A percentile compares a stretch with the other conserved stretches of the same genome.
Conservation (phyloP, 2,113 vertebrate species). For the Columba janthina region DNA sequence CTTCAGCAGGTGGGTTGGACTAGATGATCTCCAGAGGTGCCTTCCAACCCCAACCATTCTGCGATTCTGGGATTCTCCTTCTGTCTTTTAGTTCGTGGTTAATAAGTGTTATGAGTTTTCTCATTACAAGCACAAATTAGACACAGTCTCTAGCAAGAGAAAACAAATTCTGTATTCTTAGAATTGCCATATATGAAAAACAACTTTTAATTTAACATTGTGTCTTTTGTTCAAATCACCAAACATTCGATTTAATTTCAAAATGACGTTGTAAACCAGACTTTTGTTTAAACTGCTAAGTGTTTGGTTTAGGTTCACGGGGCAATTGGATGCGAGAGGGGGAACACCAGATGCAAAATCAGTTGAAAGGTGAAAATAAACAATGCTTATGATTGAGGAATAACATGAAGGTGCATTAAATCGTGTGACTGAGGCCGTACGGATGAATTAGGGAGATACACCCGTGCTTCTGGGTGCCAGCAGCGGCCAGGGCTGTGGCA, state of each 20-base stretch:
- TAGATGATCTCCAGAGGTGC: no score
- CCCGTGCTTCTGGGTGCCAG: accelerated
- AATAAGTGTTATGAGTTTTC: background rate
- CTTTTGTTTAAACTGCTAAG: accelerated
- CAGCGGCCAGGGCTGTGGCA: accelerated
- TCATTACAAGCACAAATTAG: background rate
- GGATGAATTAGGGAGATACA: accelerated
- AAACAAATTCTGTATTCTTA: background rate
- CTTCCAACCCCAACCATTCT: no score
- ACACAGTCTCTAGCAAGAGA: background rate
- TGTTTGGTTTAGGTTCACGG: accelerated
- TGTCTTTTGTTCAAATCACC: accelerated
- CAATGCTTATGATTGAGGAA: accelerated
- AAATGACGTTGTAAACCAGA: accelerated
- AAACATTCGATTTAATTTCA: accelerated
- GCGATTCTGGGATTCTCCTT: background rate
- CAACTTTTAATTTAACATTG: accelerated
- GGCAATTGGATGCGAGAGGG: accelerated
- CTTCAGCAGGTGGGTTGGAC: no score
- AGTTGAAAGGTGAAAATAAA: accelerated
- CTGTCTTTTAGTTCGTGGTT: background rate
- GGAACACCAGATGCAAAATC: no score
- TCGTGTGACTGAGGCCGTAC: accelerated
- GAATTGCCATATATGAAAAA: accelerated
- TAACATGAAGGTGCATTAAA: accelerated